Base-by-base conservation (phyloP, 2,888 invertebrate genomes). In the Metalampra italica region DNA sequence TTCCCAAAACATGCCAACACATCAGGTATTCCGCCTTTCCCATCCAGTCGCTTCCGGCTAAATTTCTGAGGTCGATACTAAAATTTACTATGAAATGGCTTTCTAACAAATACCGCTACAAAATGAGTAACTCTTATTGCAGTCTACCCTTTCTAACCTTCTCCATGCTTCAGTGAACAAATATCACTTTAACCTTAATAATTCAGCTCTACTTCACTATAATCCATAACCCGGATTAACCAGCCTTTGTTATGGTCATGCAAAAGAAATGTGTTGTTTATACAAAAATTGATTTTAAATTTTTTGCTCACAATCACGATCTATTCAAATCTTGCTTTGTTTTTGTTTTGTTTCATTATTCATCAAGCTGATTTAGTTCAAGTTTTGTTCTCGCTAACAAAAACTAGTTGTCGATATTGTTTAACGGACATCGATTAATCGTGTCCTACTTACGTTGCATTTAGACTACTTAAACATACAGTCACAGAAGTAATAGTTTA, bases 331-430 rank as follows among this genome's bases (percentile, higher is more conserved):
- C 22, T 48, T 56, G 52, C 52, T 55, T 56, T 59, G 63, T 63
- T 68, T 65, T 66, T 60, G 58, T 62, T 57, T 65, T 60, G 67
- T 69, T 65, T 59, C 56, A 57, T 68, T 53, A 52, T 54, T 54
- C 46, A 55, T 57, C 51, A 52, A 46, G 41, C 48, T 37, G 52
- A 58, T 57, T 55, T 54, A 51, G 52, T 47, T 43, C 51, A 45
- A 50, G 51, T 49, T 60, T 56, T 57, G 57, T 64, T 64, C 55
- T 59, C 59, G 53, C 55, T 59, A 54, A 56, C 59, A 62, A 65
- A 64, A 62, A 59, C 54, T 54, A 46, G 59, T 51, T 54, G 57
- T 60, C 48, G 45, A 51, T 51, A 47, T 51, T 51, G 50, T 51
- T 42, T 51, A 29, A 42, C 40, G 32, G 41, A 42, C 41, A 29